Evolutionary conservation across 1,140 invertebrate genomes (phyloP).

Genomic region (Belonocnema kinseyi): DNA sequence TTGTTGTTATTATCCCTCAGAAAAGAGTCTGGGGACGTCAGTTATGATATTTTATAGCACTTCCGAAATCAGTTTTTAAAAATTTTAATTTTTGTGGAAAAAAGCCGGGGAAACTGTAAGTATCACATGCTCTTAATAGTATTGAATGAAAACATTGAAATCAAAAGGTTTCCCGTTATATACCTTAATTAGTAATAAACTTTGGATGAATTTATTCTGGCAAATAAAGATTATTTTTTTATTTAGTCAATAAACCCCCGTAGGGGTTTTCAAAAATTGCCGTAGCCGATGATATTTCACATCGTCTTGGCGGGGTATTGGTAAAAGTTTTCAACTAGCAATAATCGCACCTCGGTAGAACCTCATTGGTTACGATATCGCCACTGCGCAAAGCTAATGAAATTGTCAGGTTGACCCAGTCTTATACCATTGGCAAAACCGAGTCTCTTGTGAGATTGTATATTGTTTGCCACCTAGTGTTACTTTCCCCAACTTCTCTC

Average conservation of each 20-base stretch:
- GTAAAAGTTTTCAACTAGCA: constrained; percentile 94
- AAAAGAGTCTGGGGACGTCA: too few relatives aligned
- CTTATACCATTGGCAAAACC: constrained; percentile 30
- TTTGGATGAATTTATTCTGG: too few relatives aligned
- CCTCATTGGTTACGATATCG: constrained; percentile 92
- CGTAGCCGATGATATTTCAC: constrained; percentile 93
- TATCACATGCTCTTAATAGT: too few relatives aligned
- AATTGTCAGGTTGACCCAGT: fast-evolving
- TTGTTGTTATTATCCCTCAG: too few relatives aligned
- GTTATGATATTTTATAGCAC: too few relatives aligned
- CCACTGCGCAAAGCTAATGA: constrained; percentile 83
- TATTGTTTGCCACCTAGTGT: not conserved
- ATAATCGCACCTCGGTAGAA: constrained; percentile 91
- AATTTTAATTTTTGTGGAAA: too few relatives aligned
- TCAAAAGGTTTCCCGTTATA: too few relatives aligned
- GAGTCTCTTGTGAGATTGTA: constrained; percentile 41
- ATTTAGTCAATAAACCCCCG: constrained; percentile 62
- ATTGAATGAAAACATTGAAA: not conserved
- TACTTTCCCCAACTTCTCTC: not conserved
- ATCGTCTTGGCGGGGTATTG: constrained; percentile 95
- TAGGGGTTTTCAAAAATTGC: constrained; percentile 84
- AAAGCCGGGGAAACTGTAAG: too few relatives aligned
- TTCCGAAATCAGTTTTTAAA: too few relatives aligned
- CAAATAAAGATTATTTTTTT: too few relatives aligned
- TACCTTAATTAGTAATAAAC: too few relatives aligned